Conservation (phyloP, 2,888 invertebrate genomes). For the Cantharis flavilabris region DNA sequence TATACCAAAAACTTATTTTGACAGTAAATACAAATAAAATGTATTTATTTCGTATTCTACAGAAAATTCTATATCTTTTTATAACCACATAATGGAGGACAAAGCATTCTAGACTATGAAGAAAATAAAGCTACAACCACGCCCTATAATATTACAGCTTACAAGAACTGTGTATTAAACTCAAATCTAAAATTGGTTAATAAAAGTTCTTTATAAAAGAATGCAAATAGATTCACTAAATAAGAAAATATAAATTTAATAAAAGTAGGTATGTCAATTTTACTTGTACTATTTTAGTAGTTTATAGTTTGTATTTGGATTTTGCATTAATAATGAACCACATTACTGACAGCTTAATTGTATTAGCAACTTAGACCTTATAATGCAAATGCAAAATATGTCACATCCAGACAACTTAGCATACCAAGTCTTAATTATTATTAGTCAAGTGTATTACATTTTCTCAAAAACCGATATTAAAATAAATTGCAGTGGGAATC, state of each 20-base stretch:
- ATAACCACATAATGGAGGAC: conserved; percentile 7
- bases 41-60: conserved; percentile 10
- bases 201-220: not conserved
- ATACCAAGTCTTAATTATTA: not conserved
- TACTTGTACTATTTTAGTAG: not conserved
- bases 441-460: not conserved
- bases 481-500: not conserved
- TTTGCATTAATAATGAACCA: not conserved
- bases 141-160: conserved; percentile 11
- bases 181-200: not conserved
- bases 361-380: not conserved
- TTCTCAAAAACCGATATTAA: not conserved
- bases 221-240: not conserved
- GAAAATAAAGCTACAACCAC: conserved; percentile 11
- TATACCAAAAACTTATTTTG: conserved; percentile 8
- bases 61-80: conserved; percentile 4
- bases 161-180: not conserved
- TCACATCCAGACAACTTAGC: not conserved
- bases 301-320: not conserved
- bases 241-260: not conserved
- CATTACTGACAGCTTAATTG: not conserved
- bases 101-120: conserved; percentile 6
- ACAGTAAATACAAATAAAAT: conserved; percentile 7
- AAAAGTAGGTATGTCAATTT: not conserved
- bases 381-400: not conserved